A percentile compares a stretch with the other conserved stretches of the same genome.
These are phyloP conservation scores for Camponotus fellah DNA, from an alignment of 2,888 invertebrate genomes.

Conservation along the genomic window DNA sequence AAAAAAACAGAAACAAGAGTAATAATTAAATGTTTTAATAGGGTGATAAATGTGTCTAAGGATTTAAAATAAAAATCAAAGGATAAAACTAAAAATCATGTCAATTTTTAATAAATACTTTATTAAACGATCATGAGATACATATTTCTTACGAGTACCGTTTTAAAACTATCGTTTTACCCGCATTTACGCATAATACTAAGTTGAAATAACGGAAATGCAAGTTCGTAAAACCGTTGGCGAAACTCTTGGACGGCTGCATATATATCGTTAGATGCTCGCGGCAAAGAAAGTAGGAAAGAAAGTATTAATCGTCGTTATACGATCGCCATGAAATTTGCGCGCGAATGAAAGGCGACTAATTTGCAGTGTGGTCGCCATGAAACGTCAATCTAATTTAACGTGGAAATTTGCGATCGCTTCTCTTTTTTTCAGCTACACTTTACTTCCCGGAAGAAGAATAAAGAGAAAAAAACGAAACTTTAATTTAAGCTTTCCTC, in stretches of 20 bases:
- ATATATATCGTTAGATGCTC: conserved; percentile 48
- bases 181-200: background rate
- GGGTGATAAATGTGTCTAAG: background rate
- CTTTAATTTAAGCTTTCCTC: conserved; percentile 2
- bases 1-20: background rate
- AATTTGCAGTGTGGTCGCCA: conserved; percentile 50
- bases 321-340: conserved; percentile 56
- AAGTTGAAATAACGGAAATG: conserved; percentile 33
- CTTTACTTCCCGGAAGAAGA: background rate
- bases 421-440: background rate
- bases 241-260: conserved; percentile 18
- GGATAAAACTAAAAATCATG: background rate
- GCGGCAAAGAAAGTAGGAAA: conserved; percentile 62
- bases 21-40: background rate
- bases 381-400: conserved; percentile 39
- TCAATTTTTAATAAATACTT: background rate
- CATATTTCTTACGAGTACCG: background rate
- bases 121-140: background rate
- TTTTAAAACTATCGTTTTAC: background rate
- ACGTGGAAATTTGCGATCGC: conserved; percentile 21
- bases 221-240: conserved; percentile 41
- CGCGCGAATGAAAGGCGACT: conserved; percentile 52
- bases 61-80: too few species aligned
- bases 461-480: background rate
- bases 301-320: conserved; percentile 62